Percentiles rank a stretch among this genome's conserved stretches.
Conservation (phyloP, 2,113 vertebrate genomes). For the Heliornis fulica region DNA sequence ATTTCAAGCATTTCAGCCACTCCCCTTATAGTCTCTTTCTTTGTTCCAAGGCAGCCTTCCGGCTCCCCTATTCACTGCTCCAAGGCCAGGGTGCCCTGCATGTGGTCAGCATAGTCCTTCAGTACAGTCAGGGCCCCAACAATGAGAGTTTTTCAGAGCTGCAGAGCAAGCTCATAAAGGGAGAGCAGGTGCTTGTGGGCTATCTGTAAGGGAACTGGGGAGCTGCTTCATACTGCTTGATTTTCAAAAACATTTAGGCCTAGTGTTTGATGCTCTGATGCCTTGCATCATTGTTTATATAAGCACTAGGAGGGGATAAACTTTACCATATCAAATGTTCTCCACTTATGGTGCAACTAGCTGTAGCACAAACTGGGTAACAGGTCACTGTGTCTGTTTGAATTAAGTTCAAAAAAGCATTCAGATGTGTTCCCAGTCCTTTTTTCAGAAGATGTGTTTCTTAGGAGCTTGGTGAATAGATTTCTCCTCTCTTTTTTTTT, state of each 20-base stretch:
- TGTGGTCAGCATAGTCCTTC: too few species aligned
- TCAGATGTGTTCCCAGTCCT: background rate
- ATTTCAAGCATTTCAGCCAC: too few species aligned
- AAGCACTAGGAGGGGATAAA: background rate
- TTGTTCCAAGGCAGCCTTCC: too few species aligned
- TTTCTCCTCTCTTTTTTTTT: background rate
- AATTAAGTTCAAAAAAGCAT: background rate
- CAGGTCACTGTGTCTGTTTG: background rate
- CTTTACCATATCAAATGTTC: background rate
- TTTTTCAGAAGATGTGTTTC: background rate
- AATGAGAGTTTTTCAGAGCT: background rate
- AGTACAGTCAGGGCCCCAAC: too few species aligned
- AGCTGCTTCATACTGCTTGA: background rate
- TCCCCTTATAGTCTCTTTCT: too few species aligned
- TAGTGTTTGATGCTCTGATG: background rate
- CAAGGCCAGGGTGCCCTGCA: too few species aligned
- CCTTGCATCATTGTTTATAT: background rate
- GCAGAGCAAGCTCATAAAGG: background rate
- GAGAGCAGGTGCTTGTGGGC: fast-evolving
- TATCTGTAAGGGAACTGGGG: background rate
- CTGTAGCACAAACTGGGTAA: background rate
- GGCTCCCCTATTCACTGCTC: too few species aligned
- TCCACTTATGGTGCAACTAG: background rate
- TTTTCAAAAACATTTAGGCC: background rate
- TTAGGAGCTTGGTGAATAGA: background rate